phyloP scores from a whole-genome alignment of 1,140 invertebrate species.

The Lithobius niger region DNA sequence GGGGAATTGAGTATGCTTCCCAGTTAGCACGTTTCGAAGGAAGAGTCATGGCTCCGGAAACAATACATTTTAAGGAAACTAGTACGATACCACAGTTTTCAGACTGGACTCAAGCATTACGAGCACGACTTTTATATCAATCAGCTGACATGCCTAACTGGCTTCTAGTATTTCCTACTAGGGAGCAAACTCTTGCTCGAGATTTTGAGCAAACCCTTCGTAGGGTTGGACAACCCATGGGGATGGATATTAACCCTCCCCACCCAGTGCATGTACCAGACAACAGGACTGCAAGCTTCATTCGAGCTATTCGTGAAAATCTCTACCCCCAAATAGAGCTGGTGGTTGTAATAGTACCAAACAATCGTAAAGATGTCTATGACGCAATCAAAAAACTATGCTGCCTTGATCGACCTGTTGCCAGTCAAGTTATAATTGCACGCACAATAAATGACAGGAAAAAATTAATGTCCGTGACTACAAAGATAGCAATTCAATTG shows the following conservation, averaged over 20 bases:
- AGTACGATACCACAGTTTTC: too few species aligned
- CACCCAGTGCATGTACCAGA: too few species aligned
- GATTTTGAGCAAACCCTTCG: slow-evolving; percentile 7
- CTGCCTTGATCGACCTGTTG: slow-evolving; percentile 25
- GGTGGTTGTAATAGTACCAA: slow-evolving; percentile 50
- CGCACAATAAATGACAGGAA: slow-evolving; percentile 22
- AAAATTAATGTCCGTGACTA: slow-evolving; percentile 53
- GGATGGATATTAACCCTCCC: slow-evolving; percentile 28
- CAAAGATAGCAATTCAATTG: slow-evolving; percentile 53
- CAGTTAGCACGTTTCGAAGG: background rate
- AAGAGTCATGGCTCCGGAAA: too few species aligned
- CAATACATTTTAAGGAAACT: too few species aligned
- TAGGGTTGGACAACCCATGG: slow-evolving; percentile 6
- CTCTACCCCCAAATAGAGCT: slow-evolving; percentile 28
- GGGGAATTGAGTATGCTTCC: background rate
- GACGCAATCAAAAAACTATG: slow-evolving; percentile 71
- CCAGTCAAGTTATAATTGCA: slow-evolving; percentile 49
- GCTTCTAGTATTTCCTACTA: slow-evolving; percentile 11
- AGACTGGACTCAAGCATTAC: too few species aligned
- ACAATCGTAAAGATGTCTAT: slow-evolving; percentile 56
- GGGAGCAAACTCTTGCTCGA: background rate
- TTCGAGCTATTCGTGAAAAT: slow-evolving; percentile 29
- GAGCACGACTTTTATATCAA: too few species aligned
- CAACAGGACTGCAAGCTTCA: slow-evolving; percentile 12
- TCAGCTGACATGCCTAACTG: too few species aligned